These are phyloP conservation scores for Tachina lurida DNA, from an alignment of 2,888 invertebrate species.

Conservation along the genomic window DNA sequence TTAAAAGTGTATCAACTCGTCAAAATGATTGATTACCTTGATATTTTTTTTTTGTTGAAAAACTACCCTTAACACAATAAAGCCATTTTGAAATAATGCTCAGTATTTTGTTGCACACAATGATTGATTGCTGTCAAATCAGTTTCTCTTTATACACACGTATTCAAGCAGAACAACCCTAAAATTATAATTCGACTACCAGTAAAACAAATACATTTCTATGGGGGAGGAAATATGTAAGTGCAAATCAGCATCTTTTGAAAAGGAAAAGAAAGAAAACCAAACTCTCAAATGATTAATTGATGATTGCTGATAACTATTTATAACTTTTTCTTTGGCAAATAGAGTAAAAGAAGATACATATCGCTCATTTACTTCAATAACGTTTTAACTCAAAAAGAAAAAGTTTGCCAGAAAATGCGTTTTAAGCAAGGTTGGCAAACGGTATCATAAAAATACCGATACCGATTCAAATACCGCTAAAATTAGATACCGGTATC, in stretches of 20 bases:
- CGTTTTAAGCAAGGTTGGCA: too few relatives aligned
- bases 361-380: too few relatives aligned
- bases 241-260: not conserved
- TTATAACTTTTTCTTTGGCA: not conserved
- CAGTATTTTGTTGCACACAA: not conserved
- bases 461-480: too few relatives aligned
- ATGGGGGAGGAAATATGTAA: conserved; percentile 19
- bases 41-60: not conserved
- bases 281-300: conserved; percentile 34
- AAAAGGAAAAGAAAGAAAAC: too few relatives aligned
- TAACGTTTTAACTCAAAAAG: too few relatives aligned
- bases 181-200: conserved; percentile 21
- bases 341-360: not conserved
- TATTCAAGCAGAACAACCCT: conserved; percentile 34
- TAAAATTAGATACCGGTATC: too few relatives aligned
- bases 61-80: not conserved
- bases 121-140: conserved; percentile 53
- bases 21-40: conserved; percentile 53
- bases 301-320: conserved; percentile 28
- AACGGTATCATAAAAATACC: too few relatives aligned
- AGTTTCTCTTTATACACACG: not conserved
- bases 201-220: not conserved
- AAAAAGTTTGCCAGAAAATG: too few relatives aligned
- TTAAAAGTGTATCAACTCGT: not conserved
- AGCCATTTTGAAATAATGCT: not conserved